A percentile compares a stretch with the other conserved stretches of the same genome.
These are phyloP conservation scores for Podarcis cretensis DNA, from an alignment of 2,113 vertebrate species.

Conservation along the genomic window DNA sequence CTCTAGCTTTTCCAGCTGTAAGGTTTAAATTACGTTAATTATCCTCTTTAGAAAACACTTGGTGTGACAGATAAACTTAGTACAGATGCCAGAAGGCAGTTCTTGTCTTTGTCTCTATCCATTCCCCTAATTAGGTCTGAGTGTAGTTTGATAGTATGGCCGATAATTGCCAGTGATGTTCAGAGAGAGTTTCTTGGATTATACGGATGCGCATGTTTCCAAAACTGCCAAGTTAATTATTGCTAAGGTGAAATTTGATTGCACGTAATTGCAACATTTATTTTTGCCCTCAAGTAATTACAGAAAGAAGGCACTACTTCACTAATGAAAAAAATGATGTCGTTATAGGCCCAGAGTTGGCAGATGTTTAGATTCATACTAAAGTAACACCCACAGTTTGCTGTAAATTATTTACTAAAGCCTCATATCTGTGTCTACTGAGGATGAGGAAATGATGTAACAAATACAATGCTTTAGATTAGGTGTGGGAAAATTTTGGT, in stretches of 20 bases:
- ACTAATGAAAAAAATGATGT: background rate
- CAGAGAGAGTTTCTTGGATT: background rate
- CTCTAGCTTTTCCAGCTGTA: background rate
- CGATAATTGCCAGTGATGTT: background rate
- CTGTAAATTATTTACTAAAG: background rate
- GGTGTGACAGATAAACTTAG: constrained; percentile 29
- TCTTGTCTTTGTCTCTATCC: constrained; percentile 20
- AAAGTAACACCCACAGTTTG: background rate
- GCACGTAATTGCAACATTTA: background rate
- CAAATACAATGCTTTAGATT: too few species aligned
- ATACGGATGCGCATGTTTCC: background rate
- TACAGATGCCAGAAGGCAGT: background rate
- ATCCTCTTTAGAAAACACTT: constrained; percentile 4
- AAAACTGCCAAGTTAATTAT: background rate
- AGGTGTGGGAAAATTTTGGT: too few species aligned
- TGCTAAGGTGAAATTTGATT: constrained; percentile 4
- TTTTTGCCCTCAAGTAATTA: constrained; percentile 6
- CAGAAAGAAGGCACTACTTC: background rate
- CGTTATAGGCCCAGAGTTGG: background rate
- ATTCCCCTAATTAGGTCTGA: constrained; percentile 34
- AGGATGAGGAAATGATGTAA: background rate
- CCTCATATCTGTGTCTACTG: background rate
- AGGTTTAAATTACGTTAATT: background rate
- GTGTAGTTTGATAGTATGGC: constrained; percentile 9
- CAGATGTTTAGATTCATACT: background rate